Conservation (phyloP, 1,140 invertebrate genomes). For the Paralvinella palmiformis region DNA sequence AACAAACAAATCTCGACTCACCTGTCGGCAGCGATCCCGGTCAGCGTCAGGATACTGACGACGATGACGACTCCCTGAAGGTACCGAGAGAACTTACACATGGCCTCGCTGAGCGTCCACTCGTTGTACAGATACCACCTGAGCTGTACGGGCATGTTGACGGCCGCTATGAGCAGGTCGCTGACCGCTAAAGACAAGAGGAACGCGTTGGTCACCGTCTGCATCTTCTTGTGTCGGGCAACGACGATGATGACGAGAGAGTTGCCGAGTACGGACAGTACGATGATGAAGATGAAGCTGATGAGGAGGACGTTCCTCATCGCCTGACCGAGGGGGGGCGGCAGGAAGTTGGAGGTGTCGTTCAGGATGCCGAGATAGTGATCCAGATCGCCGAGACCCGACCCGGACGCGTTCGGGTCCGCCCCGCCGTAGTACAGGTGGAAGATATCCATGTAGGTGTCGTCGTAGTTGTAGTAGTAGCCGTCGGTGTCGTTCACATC, state of each 20-base stretch:
- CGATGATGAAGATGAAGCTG: constrained; percentile 14
- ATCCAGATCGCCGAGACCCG: not conserved
- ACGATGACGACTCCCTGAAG: constrained; percentile 14
- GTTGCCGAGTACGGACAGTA: constrained; percentile 20
- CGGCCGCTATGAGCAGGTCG: constrained; percentile 17
- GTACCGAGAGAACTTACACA: constrained; percentile 15
- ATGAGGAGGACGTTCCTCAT: constrained; percentile 3
- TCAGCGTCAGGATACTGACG: constrained; percentile 12
- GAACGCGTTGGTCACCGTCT: constrained; percentile 22
- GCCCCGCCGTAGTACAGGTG: not conserved
- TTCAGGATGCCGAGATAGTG: not conserved
- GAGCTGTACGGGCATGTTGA: constrained; percentile 19
- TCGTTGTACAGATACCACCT: constrained; percentile 18
- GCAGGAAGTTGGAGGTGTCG: not conserved
- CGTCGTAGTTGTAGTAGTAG: not conserved
- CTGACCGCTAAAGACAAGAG: constrained; percentile 20
- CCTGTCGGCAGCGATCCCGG: constrained; percentile 14
- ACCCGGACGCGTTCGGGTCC: not conserved
- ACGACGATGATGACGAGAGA: constrained; percentile 20
- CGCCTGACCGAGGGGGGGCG: not conserved
- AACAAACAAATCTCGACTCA: too few relatives aligned
- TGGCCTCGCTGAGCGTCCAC: constrained; percentile 14
- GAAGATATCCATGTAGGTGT: not conserved
- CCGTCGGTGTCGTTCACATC: not conserved
- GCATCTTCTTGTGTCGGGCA: constrained; percentile 13